Evolutionary conservation across 2,888 invertebrate species (phyloP).

Genomic region (Deilephila porcellus): DNA sequence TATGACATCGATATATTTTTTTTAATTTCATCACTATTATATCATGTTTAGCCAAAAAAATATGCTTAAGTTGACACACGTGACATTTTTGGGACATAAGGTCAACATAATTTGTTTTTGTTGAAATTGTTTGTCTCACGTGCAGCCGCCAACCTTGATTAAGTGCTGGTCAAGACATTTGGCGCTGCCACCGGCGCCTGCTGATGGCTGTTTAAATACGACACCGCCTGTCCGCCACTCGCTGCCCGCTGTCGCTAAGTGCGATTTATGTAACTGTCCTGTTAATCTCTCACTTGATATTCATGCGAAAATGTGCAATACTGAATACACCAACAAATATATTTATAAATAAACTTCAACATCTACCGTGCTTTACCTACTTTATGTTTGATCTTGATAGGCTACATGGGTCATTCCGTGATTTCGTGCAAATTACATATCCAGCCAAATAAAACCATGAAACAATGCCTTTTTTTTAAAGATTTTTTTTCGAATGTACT

Average conservation of each 20-base stretch:
- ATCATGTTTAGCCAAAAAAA: slow-evolving; percentile 46
- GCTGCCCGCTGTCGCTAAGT: slow-evolving; percentile 32
- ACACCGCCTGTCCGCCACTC: slow-evolving; percentile 43
- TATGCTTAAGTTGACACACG: slow-evolving; percentile 52
- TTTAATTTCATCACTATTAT: slow-evolving; percentile 46
- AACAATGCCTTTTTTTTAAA: too few relatives aligned
- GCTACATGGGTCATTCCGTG: too few relatives aligned
- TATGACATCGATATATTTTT: slow-evolving; percentile 31
- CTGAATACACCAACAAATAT: slow-evolving; percentile 24
- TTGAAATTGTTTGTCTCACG: slow-evolving; percentile 48
- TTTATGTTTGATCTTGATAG: not conserved
- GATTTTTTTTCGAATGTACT: too few relatives aligned
- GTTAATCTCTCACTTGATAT: slow-evolving; percentile 19
- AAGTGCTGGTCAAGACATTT: slow-evolving; percentile 52
- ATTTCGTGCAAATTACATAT: too few relatives aligned
- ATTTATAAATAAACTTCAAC: not conserved
- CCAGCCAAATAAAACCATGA: too few relatives aligned
- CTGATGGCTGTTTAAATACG: slow-evolving; percentile 42
- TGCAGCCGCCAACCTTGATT: slow-evolving; percentile 52
- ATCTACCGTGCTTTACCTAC: not conserved
- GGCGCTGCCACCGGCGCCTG: slow-evolving; percentile 54
- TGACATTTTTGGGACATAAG: slow-evolving; percentile 47
- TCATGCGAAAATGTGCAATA: slow-evolving; percentile 15
- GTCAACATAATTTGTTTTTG: slow-evolving; percentile 39
- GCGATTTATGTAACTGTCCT: slow-evolving; percentile 19